Evolutionary conservation across 2,113 vertebrate species (phyloP).

Genomic region (Chamaetylas fuelleborni): DNA sequence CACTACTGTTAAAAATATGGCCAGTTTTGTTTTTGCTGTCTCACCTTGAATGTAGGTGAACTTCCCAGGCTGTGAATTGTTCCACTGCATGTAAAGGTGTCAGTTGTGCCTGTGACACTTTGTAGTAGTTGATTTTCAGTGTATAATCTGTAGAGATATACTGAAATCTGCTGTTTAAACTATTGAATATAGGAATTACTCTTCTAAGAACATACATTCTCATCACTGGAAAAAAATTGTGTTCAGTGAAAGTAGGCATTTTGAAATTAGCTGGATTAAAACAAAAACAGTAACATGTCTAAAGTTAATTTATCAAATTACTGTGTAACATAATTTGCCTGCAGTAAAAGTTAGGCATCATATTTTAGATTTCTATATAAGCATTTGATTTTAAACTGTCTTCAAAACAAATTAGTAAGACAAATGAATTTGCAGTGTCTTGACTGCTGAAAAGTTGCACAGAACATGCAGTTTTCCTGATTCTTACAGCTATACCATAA

Average conservation of each 20-base stretch:
- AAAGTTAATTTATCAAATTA: background rate
- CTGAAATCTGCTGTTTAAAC: background rate
- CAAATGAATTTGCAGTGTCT: background rate
- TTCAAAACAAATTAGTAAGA: background rate
- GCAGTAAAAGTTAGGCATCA: background rate
- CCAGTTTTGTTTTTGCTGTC: background rate
- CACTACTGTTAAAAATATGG: background rate
- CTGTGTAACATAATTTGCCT: accelerated
- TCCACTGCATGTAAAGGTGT: background rate
- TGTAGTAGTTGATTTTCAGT: background rate
- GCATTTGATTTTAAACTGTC: background rate
- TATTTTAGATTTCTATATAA: background rate
- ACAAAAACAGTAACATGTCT: background rate
- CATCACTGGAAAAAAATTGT: background rate
- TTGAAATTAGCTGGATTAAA: background rate
- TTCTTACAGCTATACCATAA: background rate
- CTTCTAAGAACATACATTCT: too few relatives aligned
- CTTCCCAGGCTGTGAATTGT: background rate
- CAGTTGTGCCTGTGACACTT: background rate
- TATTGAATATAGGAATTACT: background rate
- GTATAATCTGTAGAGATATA: background rate
- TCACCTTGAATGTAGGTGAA: background rate
- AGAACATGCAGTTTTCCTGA: background rate
- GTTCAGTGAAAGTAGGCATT: background rate
- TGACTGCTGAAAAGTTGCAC: background rate